A percentile compares a stretch with the other conserved stretches of the same genome.
phyloP scores from a whole-genome alignment of 1,140 invertebrate species.

The Monomorium pharaonis region DNA sequence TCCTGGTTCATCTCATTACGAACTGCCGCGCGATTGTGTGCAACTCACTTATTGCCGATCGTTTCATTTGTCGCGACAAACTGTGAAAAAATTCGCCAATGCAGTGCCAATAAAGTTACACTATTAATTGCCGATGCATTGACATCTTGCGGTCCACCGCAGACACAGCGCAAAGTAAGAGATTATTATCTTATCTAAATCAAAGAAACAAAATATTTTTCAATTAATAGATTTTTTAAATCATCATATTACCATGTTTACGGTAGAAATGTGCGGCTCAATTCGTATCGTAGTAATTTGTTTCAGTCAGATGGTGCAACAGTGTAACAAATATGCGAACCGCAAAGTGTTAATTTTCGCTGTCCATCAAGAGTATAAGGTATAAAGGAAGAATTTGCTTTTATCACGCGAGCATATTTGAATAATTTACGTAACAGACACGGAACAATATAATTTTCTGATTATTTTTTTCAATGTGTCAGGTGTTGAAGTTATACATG shows the following conservation, averaged over 20 bases:
- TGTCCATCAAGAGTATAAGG: constrained; percentile 26
- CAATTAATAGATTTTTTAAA: too few species aligned
- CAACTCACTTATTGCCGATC: background rate
- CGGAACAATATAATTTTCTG: background rate
- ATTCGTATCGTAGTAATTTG: background rate
- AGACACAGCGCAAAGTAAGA: too few species aligned
- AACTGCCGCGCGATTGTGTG: constrained; percentile 41
- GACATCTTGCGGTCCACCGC: background rate
- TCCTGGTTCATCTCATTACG: background rate
- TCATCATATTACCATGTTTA: too few species aligned
- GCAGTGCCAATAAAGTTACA: constrained; percentile 67
- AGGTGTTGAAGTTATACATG: background rate
- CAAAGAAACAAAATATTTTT: too few species aligned
- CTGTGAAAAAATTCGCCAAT: constrained; percentile 56
- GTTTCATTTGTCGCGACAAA: constrained; percentile 60
- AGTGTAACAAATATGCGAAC: background rate
- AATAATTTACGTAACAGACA: background rate
- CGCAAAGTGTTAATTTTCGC: constrained; percentile 54
- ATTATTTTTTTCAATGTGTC: background rate
- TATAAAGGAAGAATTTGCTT: background rate
- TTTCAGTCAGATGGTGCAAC: background rate
- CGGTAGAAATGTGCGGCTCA: background rate
- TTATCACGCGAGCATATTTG: background rate
- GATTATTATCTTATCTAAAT: too few species aligned
- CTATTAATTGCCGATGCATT: constrained; percentile 51